These are phyloP conservation scores for Apotomis betuletana DNA, from an alignment of 2,888 invertebrate genomes.

Conservation along the genomic window DNA sequence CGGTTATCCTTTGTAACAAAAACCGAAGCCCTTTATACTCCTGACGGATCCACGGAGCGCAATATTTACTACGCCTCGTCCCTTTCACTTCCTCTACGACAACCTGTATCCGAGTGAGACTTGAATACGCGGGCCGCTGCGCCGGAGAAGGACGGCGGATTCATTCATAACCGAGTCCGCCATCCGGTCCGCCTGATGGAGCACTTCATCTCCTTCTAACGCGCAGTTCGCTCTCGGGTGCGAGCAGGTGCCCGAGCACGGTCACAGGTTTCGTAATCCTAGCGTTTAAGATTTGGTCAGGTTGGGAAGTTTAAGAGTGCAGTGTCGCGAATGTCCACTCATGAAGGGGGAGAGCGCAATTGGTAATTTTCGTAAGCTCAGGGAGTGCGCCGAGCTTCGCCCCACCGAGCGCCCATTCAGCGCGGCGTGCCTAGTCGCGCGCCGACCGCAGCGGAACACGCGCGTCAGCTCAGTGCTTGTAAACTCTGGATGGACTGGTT, in stretches of 20 bases:
- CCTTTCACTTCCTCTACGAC: slow-evolving; percentile 83
- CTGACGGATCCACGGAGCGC: slow-evolving; percentile 70
- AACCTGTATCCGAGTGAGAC: slow-evolving; percentile 76
- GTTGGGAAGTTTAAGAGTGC: slow-evolving; percentile 43
- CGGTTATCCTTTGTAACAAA: slow-evolving; percentile 70
- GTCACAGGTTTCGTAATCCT: slow-evolving; percentile 16
- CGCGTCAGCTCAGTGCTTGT: slow-evolving; percentile 64
- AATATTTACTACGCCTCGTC: slow-evolving; percentile 83
- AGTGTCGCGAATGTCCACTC: slow-evolving; percentile 56
- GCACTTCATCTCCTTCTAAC: slow-evolving; percentile 82
- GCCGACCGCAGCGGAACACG: slow-evolving; percentile 78
- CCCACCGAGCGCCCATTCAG: slow-evolving; percentile 79
- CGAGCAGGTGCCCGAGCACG: slow-evolving; percentile 72
- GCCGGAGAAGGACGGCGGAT: slow-evolving; percentile 73
- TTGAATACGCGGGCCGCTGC: slow-evolving; percentile 54
- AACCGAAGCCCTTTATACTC: slow-evolving; percentile 72
- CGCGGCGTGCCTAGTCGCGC: slow-evolving; percentile 73
- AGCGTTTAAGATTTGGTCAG: slow-evolving; percentile 18
- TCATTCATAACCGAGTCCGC: slow-evolving; percentile 83
- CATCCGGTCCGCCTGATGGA: slow-evolving; percentile 81
- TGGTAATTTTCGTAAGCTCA: slow-evolving; percentile 80
- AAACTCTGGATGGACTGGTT: slow-evolving; percentile 62
- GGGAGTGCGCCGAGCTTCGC: slow-evolving; percentile 80
- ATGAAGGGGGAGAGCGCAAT: slow-evolving; percentile 74
- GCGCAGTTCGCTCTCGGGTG: slow-evolving; percentile 72